Conservation (phyloP, 2,888 invertebrate genomes). For the Harpalus rufipes region DNA sequence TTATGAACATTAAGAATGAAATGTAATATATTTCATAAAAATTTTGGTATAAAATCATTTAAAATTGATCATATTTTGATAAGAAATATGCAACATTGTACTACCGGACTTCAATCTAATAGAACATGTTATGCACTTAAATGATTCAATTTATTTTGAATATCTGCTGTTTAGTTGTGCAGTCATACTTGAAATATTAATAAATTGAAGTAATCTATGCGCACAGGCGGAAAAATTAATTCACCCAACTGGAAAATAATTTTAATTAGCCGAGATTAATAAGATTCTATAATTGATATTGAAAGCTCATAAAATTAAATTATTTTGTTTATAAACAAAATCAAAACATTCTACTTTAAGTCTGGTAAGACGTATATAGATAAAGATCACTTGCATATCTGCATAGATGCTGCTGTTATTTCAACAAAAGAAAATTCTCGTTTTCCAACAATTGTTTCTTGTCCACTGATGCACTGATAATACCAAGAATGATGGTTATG, state of each 20-base stretch:
- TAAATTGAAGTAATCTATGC: not conserved
- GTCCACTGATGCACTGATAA: too few species aligned
- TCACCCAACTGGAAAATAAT: not conserved
- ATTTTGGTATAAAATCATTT: too few species aligned
- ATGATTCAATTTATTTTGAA: too few species aligned
- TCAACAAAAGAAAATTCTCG: conserved; percentile 12
- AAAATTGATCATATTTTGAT: too few species aligned
- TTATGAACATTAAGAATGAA: too few species aligned
- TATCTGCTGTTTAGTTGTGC: too few species aligned
- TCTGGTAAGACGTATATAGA: conserved; percentile 9
- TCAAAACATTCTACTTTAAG: conserved; percentile 1
- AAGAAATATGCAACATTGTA: too few species aligned
- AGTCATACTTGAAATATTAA: too few species aligned
- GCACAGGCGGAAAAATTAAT: not conserved
- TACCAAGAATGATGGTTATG: too few species aligned
- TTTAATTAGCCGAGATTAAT: not conserved
- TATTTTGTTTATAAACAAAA: conserved; percentile 4
- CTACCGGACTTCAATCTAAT: too few species aligned
- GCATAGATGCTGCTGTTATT: not conserved
- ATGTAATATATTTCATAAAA: too few species aligned
- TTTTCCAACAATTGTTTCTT: conserved; percentile 31
- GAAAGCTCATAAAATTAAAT: conserved; percentile 3
- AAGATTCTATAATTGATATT: conserved; percentile 28
- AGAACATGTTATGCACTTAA: too few species aligned
- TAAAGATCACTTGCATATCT: conserved; percentile 14